Evolutionary conservation across 2,797 vertebrate species (phyloP).

Genomic region (Bradypodion pumilum): DNA sequence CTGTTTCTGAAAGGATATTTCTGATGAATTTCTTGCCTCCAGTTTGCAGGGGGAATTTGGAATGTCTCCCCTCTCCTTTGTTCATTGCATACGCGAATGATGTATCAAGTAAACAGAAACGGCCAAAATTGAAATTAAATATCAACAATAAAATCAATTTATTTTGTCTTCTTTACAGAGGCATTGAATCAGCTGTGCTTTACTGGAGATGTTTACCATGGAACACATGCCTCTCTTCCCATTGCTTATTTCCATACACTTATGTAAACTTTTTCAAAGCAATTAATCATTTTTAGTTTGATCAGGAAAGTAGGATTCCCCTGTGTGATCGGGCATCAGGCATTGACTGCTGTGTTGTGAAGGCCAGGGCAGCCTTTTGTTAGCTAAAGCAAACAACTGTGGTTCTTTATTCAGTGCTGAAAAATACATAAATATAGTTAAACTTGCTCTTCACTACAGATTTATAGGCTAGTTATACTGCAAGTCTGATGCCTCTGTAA

Average conservation of each 20-base stretch:
- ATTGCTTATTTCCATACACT: slow-evolving; percentile 35
- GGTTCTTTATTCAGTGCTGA: background rate
- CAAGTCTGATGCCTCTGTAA: slow-evolving; percentile 12
- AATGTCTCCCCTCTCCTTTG: background rate
- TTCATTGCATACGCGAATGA: slow-evolving; percentile 17
- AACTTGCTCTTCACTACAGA: slow-evolving; percentile 7
- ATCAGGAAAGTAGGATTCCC: no score
- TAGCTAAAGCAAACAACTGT: slow-evolving; percentile 16
- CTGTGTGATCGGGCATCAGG: no score
- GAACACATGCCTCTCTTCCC: slow-evolving; percentile 23
- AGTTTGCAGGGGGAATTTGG: background rate
- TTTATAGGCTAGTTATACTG: slow-evolving; percentile 2
- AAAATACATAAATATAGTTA: background rate
- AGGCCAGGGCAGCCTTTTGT: slow-evolving; percentile 11
- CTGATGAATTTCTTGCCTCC: background rate
- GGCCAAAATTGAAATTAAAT: slow-evolving; percentile 49
- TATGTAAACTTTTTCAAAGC: slow-evolving; percentile 50
- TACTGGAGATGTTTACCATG: slow-evolving; percentile 35
- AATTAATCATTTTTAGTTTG: slow-evolving; percentile 24
- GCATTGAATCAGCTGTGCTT: slow-evolving; percentile 1
- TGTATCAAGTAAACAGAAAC: slow-evolving; percentile 45
- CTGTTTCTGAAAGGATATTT: background rate
- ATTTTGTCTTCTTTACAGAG: slow-evolving; percentile 40
- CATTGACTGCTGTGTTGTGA: slow-evolving; percentile 32
- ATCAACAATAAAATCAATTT: slow-evolving; percentile 23